Evolutionary conservation across 2,888 invertebrate genomes (phyloP).

Genomic region (Glyphotaelius pellucidus): DNA sequence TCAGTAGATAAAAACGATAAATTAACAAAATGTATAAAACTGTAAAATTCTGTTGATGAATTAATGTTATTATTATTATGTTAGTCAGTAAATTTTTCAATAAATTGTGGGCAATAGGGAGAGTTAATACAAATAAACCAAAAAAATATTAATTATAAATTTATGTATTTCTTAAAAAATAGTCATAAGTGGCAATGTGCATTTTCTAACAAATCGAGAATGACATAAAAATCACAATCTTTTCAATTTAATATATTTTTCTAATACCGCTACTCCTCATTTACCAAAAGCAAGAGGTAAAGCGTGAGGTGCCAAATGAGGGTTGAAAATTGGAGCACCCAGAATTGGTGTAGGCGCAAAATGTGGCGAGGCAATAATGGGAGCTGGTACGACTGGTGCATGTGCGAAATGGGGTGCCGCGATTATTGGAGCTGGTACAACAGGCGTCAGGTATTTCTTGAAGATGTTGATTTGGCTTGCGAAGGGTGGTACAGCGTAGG

Average conservation of each 20-base stretch:
- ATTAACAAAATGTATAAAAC: no score
- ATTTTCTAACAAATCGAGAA: slow-evolving; percentile 40
- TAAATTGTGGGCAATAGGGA: no score
- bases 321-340: slow-evolving; percentile 5
- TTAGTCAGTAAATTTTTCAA: no score
- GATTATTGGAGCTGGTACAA: slow-evolving; percentile 49
- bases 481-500: slow-evolving; percentile 74
- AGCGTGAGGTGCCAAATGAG: neutral
- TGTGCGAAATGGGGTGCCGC: slow-evolving; percentile 34
- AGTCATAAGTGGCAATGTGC: neutral
- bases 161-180: neutral
- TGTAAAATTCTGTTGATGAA: no score
- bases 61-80: no score
- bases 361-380: neutral
- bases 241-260: neutral
- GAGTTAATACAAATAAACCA: neutral
- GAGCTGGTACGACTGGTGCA: slow-evolving; percentile 12
- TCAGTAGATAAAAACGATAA: no score
- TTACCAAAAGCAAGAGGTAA: slow-evolving; percentile 19
- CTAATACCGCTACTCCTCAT: neutral
- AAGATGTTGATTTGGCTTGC: slow-evolving; percentile 74
- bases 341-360: slow-evolving; percentile 32
- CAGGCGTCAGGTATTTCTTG: slow-evolving; percentile 68
- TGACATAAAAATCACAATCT: slow-evolving; percentile 9
- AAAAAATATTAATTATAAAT: slow-evolving; percentile 3